Conservation (phyloP, 2,797 vertebrate genomes). For the Chrysocyon brachyurus region DNA sequence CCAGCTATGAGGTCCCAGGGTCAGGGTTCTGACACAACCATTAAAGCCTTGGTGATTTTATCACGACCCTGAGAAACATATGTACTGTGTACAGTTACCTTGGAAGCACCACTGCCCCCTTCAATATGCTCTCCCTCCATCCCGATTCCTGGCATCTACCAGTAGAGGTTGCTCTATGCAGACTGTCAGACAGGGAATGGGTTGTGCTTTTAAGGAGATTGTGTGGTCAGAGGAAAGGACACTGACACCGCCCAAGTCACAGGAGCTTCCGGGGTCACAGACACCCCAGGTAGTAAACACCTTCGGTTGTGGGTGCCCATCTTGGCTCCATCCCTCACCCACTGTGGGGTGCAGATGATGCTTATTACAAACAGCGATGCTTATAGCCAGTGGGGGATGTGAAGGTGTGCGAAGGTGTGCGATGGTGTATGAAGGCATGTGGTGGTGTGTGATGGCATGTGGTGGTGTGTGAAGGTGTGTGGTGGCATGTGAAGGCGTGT, state of each 20-base stretch:
- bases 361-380: accelerated
- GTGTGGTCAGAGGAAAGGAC: background rate
- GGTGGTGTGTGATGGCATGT: too few species aligned
- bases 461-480: accelerated
- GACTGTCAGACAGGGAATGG: background rate
- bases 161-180: background rate
- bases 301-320: background rate
- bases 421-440: too few species aligned
- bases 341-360: accelerated
- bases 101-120: background rate
- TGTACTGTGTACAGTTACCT: accelerated
- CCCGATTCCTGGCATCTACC: background rate
- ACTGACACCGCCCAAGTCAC: accelerated
- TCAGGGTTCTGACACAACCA: background rate
- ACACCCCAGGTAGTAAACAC: background rate
- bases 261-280: background rate
- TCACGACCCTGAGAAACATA: background rate
- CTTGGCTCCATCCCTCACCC: background rate
- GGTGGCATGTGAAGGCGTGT: too few species aligned
- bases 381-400: accelerated
- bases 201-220: accelerated
- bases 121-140: background rate
- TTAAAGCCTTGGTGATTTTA: background rate
- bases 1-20: background rate
- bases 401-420: accelerated